Evolutionary conservation across 2,888 invertebrate genomes (phyloP), one percentile per base, ranked within the genome.

Genomic region (Entomobrya proxima): DNA sequence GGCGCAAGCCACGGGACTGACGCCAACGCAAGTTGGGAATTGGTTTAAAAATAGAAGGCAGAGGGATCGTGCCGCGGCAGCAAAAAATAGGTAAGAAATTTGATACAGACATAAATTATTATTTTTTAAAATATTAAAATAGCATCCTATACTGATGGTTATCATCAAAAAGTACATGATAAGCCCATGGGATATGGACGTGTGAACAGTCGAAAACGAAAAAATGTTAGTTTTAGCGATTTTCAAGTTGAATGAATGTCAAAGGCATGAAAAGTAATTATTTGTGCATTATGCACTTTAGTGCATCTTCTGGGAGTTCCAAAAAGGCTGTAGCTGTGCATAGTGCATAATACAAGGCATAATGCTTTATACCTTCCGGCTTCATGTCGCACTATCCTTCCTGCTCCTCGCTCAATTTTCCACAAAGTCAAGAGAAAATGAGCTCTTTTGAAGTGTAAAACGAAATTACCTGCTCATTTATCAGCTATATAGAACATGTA

Each of bases 41-140:
- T 97, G 97, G 97, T 97, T 97, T 93, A 97, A 97, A 92, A 97
- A 97, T 92, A 93, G 97, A 87, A 93, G 97, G 90, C 97, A 97
- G 92, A 93, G 97, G 89, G 97, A 97, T 92, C 93, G 97, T 89
- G 97, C 97, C 24, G 97, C 97, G 21, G 96, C 98, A 82, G 98
- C 98, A 88, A 98, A 98, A 94, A 98, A 98, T 94, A 96, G 98
- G 95, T 98, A 94, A 93, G n/a, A 95, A 55, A 18, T 21, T 55
- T 55, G 13, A n/a, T 18, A 55, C 21, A 13, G 55, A n/a, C 55
- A n/a, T 61, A 37, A 24, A 47, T 47, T 75, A 40, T 7, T 40
- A 15, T 40, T 40, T 40, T 15, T 11, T 40, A 40, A 40, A 40
- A 11, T 40, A 40, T 15, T 15, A 11, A 40, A 15, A 7, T 11